These are phyloP conservation scores for Diabrotica undecimpunctata DNA, from an alignment of 1,140 invertebrate species.

Conservation along the genomic window DNA sequence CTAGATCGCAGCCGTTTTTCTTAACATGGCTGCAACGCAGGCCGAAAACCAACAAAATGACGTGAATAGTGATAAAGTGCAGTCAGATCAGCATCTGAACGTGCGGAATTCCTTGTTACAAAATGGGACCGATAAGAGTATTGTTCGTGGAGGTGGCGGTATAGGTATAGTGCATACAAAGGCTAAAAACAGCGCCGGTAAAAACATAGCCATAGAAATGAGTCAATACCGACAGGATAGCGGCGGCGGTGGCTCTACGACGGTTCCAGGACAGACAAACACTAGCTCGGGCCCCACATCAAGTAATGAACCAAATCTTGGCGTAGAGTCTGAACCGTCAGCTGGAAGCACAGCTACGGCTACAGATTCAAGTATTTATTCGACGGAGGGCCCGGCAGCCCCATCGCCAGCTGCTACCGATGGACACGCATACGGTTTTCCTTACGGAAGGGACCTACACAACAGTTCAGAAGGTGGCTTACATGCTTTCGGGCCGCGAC, in stretches of 20 bases:
- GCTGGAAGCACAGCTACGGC: slow-evolving; percentile 18
- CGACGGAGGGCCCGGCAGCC: slow-evolving; percentile 24
- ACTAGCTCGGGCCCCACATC: slow-evolving; percentile 31
- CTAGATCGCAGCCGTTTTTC: slow-evolving; percentile 49
- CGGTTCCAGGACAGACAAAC: slow-evolving; percentile 26
- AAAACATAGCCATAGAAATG: slow-evolving; percentile 45
- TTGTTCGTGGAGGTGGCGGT: slow-evolving; percentile 41
- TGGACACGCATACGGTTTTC: slow-evolving; percentile 39
- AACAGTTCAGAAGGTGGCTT: slow-evolving; percentile 35
- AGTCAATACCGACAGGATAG: slow-evolving; percentile 48
- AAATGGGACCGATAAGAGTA: slow-evolving; percentile 54
- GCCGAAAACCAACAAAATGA: slow-evolving; percentile 61
- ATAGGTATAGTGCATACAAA: slow-evolving; percentile 41
- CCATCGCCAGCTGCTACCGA: slow-evolving; percentile 30
- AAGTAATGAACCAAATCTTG: slow-evolving; percentile 19
- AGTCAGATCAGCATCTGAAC: slow-evolving; percentile 58
- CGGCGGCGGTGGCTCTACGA: slow-evolving; percentile 34
- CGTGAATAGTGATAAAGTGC: slow-evolving; percentile 58
- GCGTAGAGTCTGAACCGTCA: slow-evolving; percentile 23
- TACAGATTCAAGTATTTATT: slow-evolving; percentile 28
- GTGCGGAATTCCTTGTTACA: slow-evolving; percentile 58
- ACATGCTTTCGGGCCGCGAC: slow-evolving; percentile 44
- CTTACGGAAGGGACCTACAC: slow-evolving; percentile 41
- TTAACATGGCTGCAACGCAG: slow-evolving; percentile 64
- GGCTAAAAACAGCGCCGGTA: slow-evolving; percentile 44